phyloP scores from a whole-genome alignment of 2,888 invertebrate genomes.

The Escarpia spicata region DNA sequence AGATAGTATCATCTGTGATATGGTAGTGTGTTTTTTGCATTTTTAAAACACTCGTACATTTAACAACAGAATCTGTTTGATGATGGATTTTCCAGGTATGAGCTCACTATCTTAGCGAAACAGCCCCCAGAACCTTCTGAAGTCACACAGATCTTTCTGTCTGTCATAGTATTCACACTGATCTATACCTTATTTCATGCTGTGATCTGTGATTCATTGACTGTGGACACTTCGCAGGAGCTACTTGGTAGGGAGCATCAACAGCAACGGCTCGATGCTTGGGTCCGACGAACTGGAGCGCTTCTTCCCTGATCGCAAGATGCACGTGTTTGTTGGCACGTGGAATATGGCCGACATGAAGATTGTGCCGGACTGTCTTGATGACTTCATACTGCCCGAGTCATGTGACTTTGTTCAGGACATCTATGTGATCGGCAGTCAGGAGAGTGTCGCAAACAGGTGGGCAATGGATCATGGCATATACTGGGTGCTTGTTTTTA shows the following conservation, averaged over 20 bases:
- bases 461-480: constrained; percentile 43
- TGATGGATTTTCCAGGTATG: too few species aligned
- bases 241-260: constrained; percentile 49
- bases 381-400: constrained; percentile 89
- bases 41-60: too few species aligned
- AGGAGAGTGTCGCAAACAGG: constrained; percentile 89
- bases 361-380: constrained; percentile 74
- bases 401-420: constrained; percentile 85
- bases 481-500: too few species aligned
- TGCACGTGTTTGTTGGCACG: constrained; percentile 84
- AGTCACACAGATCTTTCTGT: too few species aligned
- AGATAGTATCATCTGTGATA: too few species aligned
- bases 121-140: too few species aligned
- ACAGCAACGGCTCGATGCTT: constrained; percentile 70
- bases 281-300: constrained; percentile 87
- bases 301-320: constrained; percentile 84
- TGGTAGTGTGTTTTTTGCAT: too few species aligned
- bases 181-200: not conserved
- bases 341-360: constrained; percentile 97
- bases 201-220: not conserved
- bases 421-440: constrained; percentile 90
- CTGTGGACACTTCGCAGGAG: constrained; percentile 42
- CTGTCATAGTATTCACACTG: too few species aligned
- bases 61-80: too few species aligned
- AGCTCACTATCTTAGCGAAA: too few species aligned